Base-by-base conservation (phyloP, 1,140 invertebrate genomes). In the Pseudomyrmex pallidus region DNA sequence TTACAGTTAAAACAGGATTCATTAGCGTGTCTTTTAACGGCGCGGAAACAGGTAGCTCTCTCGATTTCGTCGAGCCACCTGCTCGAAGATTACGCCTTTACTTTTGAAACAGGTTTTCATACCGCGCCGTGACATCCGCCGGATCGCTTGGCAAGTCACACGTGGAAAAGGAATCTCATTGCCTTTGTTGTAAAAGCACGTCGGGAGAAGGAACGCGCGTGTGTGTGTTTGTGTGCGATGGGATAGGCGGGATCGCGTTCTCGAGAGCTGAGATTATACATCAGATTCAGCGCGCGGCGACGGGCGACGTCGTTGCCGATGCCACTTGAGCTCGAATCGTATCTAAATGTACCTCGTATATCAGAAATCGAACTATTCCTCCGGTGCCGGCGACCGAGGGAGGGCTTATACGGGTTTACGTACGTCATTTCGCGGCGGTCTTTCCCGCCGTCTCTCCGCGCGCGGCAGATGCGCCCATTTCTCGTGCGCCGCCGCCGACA, bases 321-420 rank as follows among this genome's bases (percentile, higher is more conserved):
- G 78, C 68, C 77, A 73, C 83, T 90, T 85, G 85, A 67, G 68
- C 74, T 72, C 56, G 85, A 89, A 87, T 85, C 85, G 83, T 88
- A 85, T 90, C 84, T 88, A 85, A 90, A 89, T 87, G 88, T 82
- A 61, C 61, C 86, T 87, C 88, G 85, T 90, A 87, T 87, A 88
- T 90, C 88, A 89, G 83, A 89, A 82, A 87, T 89, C 85, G 84
- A 89, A 83, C 82, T 82, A 74, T 85, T 87, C 68, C 74, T 54
- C 78, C 78, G 73, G n/a, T 44, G 56, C 61, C 2, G 35, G 64
- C 46, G 25, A 25, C 25, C 25, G 35, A 35, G 35, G 0, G 35
- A 35, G 35, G 35, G 35, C 35, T 35, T 35, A 35, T 35, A 35
- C 48, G 67, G 74, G 67, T 83, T 82, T 78, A 83, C 88, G 66